Conservation (phyloP, 2,888 invertebrate genomes). For the Melieria omissa region DNA sequence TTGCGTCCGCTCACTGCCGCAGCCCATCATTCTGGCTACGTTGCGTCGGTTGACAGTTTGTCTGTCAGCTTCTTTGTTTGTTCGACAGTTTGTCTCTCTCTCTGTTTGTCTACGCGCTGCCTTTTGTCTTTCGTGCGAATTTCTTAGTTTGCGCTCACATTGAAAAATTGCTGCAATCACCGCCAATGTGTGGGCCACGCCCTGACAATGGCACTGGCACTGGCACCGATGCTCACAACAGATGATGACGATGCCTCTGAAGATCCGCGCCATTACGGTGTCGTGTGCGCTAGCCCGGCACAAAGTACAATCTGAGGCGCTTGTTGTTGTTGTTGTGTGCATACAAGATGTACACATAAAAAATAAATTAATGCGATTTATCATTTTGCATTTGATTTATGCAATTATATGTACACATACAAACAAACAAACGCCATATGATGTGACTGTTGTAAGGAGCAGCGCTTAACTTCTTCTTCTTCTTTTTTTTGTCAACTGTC, state of each 20-base stretch:
- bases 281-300: neutral
- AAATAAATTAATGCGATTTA: conserved; percentile 63
- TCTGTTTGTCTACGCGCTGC: too few relatives aligned
- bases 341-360: conserved; percentile 10
- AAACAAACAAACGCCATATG: conserved; percentile 1
- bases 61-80: too few relatives aligned
- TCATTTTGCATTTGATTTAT: conserved; percentile 62
- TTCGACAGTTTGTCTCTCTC: neutral
- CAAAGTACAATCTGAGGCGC: neutral
- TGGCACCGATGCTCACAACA: neutral
- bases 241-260: conserved; percentile 23
- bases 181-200: conserved; percentile 8
- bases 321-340: neutral
- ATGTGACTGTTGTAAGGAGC: too few relatives aligned
- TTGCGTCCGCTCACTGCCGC: neutral
- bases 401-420: conserved; percentile 53
- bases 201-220: conserved; percentile 20
- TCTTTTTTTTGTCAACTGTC: conserved; percentile 55
- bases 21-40: neutral
- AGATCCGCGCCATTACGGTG: neutral
- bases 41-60: too few relatives aligned
- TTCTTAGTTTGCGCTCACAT: neutral
- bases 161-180: conserved; percentile 36
- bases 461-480: too few relatives aligned
- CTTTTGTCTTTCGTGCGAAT: too few relatives aligned